Evolutionary conservation across 2,888 invertebrate genomes (phyloP).

Genomic region (Tillus elongatus): DNA sequence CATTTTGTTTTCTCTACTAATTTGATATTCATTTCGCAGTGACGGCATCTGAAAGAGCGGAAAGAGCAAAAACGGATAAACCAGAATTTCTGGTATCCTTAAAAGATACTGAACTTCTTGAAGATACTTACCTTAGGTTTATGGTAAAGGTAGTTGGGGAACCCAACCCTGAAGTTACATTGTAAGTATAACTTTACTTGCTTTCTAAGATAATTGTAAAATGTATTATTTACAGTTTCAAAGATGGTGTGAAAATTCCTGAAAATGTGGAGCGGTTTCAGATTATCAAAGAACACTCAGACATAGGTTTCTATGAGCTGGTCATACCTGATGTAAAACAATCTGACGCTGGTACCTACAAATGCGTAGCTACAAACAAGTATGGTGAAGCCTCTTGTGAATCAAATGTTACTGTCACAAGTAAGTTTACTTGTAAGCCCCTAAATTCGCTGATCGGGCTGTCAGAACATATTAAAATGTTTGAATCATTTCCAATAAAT

Average conservation of each 20-base stretch:
- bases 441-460: no score
- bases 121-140: slow-evolving; percentile 78
- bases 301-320: slow-evolving; percentile 78
- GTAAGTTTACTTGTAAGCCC: slow-evolving; percentile 47
- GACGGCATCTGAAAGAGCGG: slow-evolving; percentile 60
- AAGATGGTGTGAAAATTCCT: slow-evolving; percentile 66
- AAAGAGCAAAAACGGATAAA: slow-evolving; percentile 59
- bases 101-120: slow-evolving; percentile 78
- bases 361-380: slow-evolving; percentile 74
- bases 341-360: slow-evolving; percentile 74
- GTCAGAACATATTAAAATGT: background rate
- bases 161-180: slow-evolving; percentile 81
- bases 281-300: slow-evolving; percentile 64
- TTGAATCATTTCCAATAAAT: background rate
- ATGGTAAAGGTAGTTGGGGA: slow-evolving; percentile 82
- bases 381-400: slow-evolving; percentile 69
- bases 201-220: background rate
- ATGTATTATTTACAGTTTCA: slow-evolving; percentile 55
- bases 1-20: no score
- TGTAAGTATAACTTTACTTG: slow-evolving; percentile 55
- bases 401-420: slow-evolving; percentile 69
- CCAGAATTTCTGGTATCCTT: slow-evolving; percentile 79
- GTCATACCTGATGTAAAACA: slow-evolving; percentile 72
- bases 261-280: slow-evolving; percentile 59
- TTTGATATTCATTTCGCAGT: no score